Evolutionary conservation across 2,888 invertebrate species (phyloP).

Genomic region (Spisula solida): DNA sequence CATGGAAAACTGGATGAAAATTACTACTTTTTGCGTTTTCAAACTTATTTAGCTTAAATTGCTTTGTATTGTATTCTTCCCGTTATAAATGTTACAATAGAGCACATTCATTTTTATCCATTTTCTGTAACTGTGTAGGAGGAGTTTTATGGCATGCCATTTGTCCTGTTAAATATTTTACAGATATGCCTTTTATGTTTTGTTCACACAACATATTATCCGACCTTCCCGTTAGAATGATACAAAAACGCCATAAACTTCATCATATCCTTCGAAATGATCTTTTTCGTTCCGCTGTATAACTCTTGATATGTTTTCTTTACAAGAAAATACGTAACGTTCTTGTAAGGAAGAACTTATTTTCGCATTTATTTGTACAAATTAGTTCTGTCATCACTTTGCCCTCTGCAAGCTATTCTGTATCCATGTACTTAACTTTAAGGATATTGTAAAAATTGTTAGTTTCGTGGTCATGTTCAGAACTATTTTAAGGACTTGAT

Average conservation of each 20-base stretch:
- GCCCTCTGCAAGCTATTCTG: neutral
- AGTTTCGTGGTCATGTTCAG: too few relatives aligned
- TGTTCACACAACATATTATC: neutral
- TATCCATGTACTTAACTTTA: neutral
- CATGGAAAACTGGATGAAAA: too few relatives aligned
- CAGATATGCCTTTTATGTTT: neutral
- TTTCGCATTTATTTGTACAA: neutral
- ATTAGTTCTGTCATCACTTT: conserved; percentile 1
- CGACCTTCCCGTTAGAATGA: neutral
- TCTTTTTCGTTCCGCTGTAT: neutral
- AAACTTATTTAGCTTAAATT: neutral
- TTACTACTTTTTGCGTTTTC: neutral
- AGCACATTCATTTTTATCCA: too few relatives aligned
- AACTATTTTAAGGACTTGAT: too few relatives aligned
- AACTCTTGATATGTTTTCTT: neutral
- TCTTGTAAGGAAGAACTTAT: neutral
- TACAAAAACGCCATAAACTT: neutral
- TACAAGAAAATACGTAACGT: neutral
- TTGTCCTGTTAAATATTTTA: too few relatives aligned
- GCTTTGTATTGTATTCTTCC: neutral
- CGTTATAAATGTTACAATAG: too few relatives aligned
- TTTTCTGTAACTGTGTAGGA: too few relatives aligned
- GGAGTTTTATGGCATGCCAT: too few relatives aligned
- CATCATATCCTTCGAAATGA: neutral
- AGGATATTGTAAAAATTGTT: too few relatives aligned